Evolutionary conservation across 2,113 vertebrate species (phyloP).

Genomic region (Odocoileus virginianus): DNA sequence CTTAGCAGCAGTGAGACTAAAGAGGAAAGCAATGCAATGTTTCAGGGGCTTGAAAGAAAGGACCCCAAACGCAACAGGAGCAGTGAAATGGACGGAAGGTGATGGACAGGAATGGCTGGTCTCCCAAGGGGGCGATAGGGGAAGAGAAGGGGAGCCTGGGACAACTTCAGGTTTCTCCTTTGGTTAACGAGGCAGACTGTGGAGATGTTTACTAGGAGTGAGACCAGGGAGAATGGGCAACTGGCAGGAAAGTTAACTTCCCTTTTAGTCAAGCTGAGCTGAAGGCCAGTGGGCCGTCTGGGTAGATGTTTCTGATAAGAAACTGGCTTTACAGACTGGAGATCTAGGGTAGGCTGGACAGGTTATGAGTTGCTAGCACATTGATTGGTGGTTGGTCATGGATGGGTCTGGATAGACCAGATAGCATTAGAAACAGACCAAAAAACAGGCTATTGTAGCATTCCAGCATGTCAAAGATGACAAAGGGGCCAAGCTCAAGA

Average conservation of each 20-base stretch:
- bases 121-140: not conserved
- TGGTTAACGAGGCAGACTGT: not conserved
- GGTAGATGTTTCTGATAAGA: constrained; percentile 4
- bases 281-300: not conserved
- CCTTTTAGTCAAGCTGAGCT: constrained; percentile 15
- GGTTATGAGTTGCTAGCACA: not conserved
- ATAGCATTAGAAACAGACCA: not conserved
- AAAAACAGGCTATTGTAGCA: not conserved
- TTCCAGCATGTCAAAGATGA: not conserved
- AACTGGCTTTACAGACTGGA: not conserved
- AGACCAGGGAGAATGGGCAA: constrained; percentile 2
- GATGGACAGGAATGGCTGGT: not conserved
- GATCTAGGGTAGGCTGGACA: not conserved
- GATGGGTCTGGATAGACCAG: not conserved
- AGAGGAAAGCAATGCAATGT: not conserved
- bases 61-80: not conserved
- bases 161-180: not conserved
- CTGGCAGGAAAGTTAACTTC: constrained; percentile 13
- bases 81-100: not conserved
- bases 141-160: not conserved
- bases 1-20: not conserved
- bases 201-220: not conserved
- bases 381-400: not conserved
- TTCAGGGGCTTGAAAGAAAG: not conserved
- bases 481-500: not conserved